phyloP scores from a whole-genome alignment of 2,113 vertebrate species.

The Thermophis baileyi region DNA sequence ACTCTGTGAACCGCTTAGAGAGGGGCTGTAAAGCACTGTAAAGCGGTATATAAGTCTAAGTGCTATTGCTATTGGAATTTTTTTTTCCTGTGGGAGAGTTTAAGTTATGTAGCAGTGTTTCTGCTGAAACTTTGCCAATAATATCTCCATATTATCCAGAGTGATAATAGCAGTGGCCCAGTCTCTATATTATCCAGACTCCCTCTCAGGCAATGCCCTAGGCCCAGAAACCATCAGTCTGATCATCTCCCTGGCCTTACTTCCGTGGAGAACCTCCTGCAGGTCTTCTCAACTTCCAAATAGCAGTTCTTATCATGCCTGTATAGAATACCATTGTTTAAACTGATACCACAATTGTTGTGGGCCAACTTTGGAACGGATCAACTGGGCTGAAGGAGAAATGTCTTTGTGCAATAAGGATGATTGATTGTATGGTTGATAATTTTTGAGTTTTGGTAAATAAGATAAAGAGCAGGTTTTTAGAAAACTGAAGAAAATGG shows the following conservation, averaged over 20 bases:
- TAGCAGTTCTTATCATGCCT: background rate
- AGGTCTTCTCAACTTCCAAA: background rate
- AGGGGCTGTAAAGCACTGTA: no score
- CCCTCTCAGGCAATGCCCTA: background rate
- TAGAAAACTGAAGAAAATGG: background rate
- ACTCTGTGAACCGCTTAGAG: no score
- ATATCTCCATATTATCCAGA: background rate
- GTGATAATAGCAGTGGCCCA: background rate
- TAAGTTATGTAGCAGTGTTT: no score
- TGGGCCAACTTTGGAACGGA: background rate
- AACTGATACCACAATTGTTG: background rate
- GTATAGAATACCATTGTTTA: background rate
- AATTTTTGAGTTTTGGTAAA: background rate
- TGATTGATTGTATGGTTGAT: background rate
- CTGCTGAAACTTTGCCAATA: background rate
- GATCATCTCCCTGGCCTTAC: background rate
- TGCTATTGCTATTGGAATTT: no score
- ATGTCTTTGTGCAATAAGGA: background rate
- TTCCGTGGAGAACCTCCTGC: background rate
- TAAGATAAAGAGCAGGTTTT: background rate
- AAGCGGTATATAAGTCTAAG: no score
- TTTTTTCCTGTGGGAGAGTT: background rate
- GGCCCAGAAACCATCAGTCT: background rate
- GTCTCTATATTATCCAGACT: background rate
- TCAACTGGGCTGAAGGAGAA: background rate